Evolutionary conservation across 2,888 invertebrate species (phyloP).

Genomic region (Palloptera scutellata): DNA sequence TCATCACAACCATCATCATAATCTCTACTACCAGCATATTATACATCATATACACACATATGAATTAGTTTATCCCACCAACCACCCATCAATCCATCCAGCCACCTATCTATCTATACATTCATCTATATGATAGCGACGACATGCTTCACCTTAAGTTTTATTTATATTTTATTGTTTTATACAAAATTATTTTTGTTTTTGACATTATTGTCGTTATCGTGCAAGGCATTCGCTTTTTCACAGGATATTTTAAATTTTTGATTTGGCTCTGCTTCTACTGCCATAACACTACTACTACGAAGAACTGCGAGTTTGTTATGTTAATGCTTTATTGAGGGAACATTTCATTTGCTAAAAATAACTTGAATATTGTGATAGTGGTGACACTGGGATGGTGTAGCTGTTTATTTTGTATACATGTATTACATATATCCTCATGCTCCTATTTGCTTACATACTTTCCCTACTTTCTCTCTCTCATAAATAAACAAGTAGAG

Average conservation of each 20-base stretch:
- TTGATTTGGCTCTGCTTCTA: not conserved
- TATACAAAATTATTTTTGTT: constrained; percentile 2
- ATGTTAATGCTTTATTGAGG: not conserved
- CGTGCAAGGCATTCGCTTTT: constrained; percentile 1
- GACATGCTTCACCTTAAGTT: not conserved
- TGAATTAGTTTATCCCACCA: too few relatives aligned
- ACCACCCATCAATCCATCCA: not conserved
- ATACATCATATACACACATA: too few relatives aligned
- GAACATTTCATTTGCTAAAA: not conserved
- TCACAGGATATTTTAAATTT: constrained; percentile 2
- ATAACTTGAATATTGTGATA: too few relatives aligned
- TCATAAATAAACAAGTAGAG: too few relatives aligned
- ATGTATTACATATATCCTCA: too few relatives aligned
- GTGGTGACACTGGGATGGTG: too few relatives aligned
- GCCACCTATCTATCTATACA: not conserved
- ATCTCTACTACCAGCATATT: not conserved
- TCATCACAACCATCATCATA: not conserved
- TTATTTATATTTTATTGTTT: not conserved
- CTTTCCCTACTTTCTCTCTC: too few relatives aligned
- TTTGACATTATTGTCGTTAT: not conserved
- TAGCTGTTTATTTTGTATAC: too few relatives aligned
- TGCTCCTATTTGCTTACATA: too few relatives aligned
- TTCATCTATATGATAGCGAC: not conserved
- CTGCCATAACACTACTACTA: too few relatives aligned
- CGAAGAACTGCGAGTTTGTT: not conserved